phyloP scores from a whole-genome alignment of 2,888 invertebrate species.

The Pinctada fucata region DNA sequence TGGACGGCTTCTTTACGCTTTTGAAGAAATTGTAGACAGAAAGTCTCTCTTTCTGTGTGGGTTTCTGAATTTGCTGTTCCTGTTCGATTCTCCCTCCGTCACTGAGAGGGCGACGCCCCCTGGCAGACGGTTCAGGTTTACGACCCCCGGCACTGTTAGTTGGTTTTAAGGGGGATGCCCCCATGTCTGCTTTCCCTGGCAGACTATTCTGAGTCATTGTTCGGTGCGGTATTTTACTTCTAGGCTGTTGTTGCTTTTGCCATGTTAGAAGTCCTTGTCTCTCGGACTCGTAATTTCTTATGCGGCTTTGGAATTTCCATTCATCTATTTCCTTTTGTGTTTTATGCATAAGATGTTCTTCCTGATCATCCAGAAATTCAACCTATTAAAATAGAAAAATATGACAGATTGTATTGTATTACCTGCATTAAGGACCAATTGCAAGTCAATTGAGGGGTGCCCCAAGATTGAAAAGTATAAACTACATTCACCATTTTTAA shows the following conservation, averaged over 20 bases:
- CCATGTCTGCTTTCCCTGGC: slow-evolving; percentile 32
- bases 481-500: too few species aligned
- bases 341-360: slow-evolving; percentile 57
- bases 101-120: slow-evolving; percentile 54
- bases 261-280: slow-evolving; percentile 50
- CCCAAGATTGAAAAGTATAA: too few species aligned
- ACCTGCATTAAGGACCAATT: background rate
- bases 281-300: slow-evolving; percentile 53
- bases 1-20: slow-evolving; percentile 57
- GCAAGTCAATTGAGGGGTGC: too few species aligned
- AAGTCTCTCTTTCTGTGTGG: slow-evolving; percentile 44
- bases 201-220: slow-evolving; percentile 36
- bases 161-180: slow-evolving; percentile 12
- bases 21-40: slow-evolving; percentile 53
- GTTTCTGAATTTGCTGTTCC: slow-evolving; percentile 26
- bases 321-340: slow-evolving; percentile 60
- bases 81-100: slow-evolving; percentile 52
- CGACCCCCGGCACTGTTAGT: slow-evolving; percentile 26
- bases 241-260: slow-evolving; percentile 41
- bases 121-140: slow-evolving; percentile 21
- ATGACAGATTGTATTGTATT: background rate
- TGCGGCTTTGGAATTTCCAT: slow-evolving; percentile 55
- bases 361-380: slow-evolving; percentile 59
- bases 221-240: slow-evolving; percentile 30
- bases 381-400: slow-evolving; percentile 46